Base-by-base conservation (phyloP, 2,888 invertebrate species). In the Chymomyza procnemis region DNA sequence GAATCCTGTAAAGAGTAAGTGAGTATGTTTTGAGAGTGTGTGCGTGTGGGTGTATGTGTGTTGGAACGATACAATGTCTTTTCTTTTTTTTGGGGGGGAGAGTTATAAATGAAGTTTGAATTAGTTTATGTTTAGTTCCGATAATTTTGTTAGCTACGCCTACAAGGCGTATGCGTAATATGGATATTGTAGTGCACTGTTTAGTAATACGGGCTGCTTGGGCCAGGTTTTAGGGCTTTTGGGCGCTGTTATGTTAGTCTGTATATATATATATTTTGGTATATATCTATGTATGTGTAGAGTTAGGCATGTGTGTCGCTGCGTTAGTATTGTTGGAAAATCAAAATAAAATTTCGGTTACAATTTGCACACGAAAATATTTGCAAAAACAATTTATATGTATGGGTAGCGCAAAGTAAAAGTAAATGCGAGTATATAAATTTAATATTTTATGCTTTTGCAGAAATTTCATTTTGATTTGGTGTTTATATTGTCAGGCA, bases 401-500 rank as follows among this genome's bases (percentile, higher is more conserved):
- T 73, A 82, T 87, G 76, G 87, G 34, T 41, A 74, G 74, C 71
- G 84, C 86, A 88, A 87, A 81, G 76, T 69, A 88, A 88, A 88
- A 69, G 59, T 79, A 84, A 87, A 68, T 69, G 61, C 67, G 47
- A 68, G 68, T 69, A 69, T 66, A 77, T 62, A 65, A 70, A 63
- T 26, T 71, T 60, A 64, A 41, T 41, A 19, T 54, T 59, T 64
- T 67, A 48, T 55, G 52, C 8, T 59, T 18, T 65, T 67, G 76
- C 73, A 79, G 88, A 89, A 90, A 89, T 89, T 90, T 90, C 78
- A 88, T 89, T 90, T 89, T 90, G 87, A 89, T 89, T 89, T 88
- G 87, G 88, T 89, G 88, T 88, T 88, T 85, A 89, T 88, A 88
- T 88, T 76, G 73, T 81, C 68, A 61, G 63, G 67, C 71, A 74